Percentiles rank a stretch among this genome's conserved stretches.
Evolutionary conservation across 2,888 invertebrate species (phyloP).

Genomic region (Coleophora flavipennella): DNA sequence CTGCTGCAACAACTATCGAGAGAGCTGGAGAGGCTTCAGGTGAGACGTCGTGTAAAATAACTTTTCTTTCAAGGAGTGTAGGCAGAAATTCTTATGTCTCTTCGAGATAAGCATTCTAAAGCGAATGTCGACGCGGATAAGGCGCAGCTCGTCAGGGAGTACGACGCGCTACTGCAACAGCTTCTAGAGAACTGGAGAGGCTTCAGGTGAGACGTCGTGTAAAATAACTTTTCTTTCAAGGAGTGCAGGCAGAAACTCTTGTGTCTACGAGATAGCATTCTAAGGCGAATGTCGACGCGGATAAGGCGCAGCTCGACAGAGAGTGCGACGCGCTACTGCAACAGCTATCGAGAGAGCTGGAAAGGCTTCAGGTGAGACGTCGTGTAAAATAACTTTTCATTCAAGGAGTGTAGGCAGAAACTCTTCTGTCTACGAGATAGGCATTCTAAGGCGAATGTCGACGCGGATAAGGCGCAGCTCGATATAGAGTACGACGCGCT

Average conservation of each 20-base stretch:
- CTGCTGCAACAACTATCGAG: constrained; percentile 92
- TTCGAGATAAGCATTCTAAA: constrained; percentile 92
- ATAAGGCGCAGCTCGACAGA: constrained; percentile 94
- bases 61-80: too few species aligned
- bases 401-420: too few species aligned
- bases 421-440: too few species aligned
- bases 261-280: too few species aligned
- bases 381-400: too few species aligned
- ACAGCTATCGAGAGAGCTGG: constrained; percentile 93
- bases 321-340: constrained; percentile 95
- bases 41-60: not conserved
- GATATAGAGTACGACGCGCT: constrained; percentile 98
- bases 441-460: constrained; percentile 96
- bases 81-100: too few species aligned
- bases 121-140: constrained; percentile 98
- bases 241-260: too few species aligned
- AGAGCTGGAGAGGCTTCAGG: constrained; percentile 91
- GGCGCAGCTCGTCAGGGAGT: constrained; percentile 95
- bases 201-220: constrained; percentile 66
- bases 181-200: constrained; percentile 94
- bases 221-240: too few species aligned
- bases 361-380: constrained; percentile 78
- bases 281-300: constrained; percentile 96
- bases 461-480: constrained; percentile 93
- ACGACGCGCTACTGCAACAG: constrained; percentile 92